Base-by-base conservation (phyloP, 2,888 invertebrate species). In the Drosophila acutilabella region DNA sequence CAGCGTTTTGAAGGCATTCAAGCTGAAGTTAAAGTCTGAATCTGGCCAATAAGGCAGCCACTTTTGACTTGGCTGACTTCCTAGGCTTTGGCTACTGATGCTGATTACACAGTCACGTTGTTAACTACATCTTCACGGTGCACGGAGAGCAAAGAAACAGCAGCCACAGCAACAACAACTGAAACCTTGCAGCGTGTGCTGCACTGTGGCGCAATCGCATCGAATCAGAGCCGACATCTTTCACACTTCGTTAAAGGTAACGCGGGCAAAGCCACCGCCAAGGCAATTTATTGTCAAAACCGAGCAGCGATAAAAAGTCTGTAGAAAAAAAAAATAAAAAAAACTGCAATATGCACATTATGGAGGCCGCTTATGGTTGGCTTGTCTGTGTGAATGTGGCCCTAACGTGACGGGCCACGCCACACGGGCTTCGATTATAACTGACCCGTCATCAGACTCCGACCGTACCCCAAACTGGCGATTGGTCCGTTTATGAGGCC, bases 51-150 rank as follows among this genome's bases (percentile, higher is more conserved):
- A 60, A 60, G 50, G 59, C 40, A 54, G 68, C 66, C 26, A 72
- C 56, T 67, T 13, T 20, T 8, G 57, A 52, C 61, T 67, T 61
- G 56, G 66, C 70, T 30, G 62, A 88, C 88, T 88, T 88, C 86
- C 88, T 81, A 70, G 86, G 75, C 81, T 26, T 50, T 53, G 48
- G 70, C 51, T 61, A 56, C 64, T 52, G 73, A 69, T 64, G 71
- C 71, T 86, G 83, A 88, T 87, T 89, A 79, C 86, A 83, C 72
- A 86, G 88, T 89, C 87, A 87, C 87, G 89, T 86, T 89, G 83
- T 79, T 88, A 88, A 88, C 86, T 83, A 85, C 88, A 87, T 89
- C 86, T 88, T 86, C 82, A 85, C 80, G 85, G 81, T 87, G 85
- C 62, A 59, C 65, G 64, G 78, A 69, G 60, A 62, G 73, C 52